Evolutionary conservation across 2,888 invertebrate species (phyloP).

Genomic region (Macropis europaea): DNA sequence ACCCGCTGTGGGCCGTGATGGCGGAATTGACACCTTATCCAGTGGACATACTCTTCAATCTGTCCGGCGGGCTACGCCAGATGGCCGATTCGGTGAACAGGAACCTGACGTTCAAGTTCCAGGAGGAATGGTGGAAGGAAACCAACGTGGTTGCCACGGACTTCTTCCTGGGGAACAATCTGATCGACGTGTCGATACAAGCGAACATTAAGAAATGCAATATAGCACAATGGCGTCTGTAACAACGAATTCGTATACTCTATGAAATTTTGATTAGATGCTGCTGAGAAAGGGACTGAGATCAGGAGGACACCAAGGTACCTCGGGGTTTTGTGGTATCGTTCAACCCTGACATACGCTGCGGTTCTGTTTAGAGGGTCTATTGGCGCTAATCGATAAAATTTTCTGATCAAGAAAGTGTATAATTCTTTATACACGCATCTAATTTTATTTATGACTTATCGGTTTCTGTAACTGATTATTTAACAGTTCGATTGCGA

Average conservation of each 20-base stretch:
- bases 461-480: no score
- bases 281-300: neutral
- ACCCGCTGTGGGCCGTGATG: constrained; percentile 78
- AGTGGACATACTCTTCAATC: constrained; percentile 78
- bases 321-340: neutral
- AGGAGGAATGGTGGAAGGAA: constrained; percentile 77
- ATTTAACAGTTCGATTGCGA: no score
- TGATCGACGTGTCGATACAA: constrained; percentile 80
- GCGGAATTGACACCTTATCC: constrained; percentile 81
- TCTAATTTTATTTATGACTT: no score
- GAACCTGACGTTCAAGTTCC: constrained; percentile 79
- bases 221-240: constrained; percentile 61
- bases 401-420: no score
- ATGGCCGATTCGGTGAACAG: constrained; percentile 80
- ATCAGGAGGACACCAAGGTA: neutral
- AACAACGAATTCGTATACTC: constrained; percentile 8
- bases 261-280: constrained; percentile 20
- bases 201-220: constrained; percentile 77
- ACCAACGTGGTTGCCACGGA: constrained; percentile 81
- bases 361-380: no score
- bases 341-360: neutral
- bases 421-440: no score
- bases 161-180: constrained; percentile 81
- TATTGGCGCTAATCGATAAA: no score
- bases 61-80: constrained; percentile 78